These are phyloP conservation scores for Strigamia transsilvanica DNA, from an alignment of 2,888 invertebrate species.

Conservation along the genomic window DNA sequence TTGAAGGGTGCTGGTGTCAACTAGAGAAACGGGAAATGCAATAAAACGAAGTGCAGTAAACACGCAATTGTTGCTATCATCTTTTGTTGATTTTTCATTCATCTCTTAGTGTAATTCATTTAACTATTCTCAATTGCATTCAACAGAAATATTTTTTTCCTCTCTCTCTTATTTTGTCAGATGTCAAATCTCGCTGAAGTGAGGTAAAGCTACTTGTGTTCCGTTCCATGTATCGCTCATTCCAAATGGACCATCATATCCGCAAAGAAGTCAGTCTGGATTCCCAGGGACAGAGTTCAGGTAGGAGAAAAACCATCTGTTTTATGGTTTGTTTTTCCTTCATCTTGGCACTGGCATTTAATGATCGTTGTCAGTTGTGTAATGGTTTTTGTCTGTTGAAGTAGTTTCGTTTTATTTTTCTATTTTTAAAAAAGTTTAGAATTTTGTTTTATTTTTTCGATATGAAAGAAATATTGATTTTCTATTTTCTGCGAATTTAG, in stretches of 20 bases:
- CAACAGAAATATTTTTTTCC: not conserved
- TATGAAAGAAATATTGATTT: not conserved
- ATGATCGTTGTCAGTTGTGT: not conserved
- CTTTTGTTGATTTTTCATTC: conserved; percentile 4
- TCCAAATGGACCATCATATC: conserved; percentile 49
- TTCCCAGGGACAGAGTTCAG: conserved; percentile 51
- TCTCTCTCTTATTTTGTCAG: conserved; percentile 32
- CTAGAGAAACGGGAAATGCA: not conserved
- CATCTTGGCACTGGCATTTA: conserved; percentile 39
- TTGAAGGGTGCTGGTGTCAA: not conserved
- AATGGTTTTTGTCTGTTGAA: conserved; percentile 32
- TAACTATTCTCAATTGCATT: not conserved
- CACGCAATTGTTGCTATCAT: not conserved
- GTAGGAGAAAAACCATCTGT: conserved; percentile 46
- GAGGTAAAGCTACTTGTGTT: conserved; percentile 38
- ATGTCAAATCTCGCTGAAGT: conserved; percentile 43
- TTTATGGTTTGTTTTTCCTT: conserved; percentile 42
- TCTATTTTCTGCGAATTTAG: not conserved
- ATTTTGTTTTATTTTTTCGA: not conserved
- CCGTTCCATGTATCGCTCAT: conserved; percentile 45
- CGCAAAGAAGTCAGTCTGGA: conserved; percentile 50
- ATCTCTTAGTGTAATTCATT: conserved; percentile 14
- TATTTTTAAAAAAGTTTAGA: not conserved
- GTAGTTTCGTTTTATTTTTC: not conserved
- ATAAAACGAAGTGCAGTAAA: not conserved